Percentiles rank a stretch among this genome's conserved stretches.
phyloP scores from a whole-genome alignment of 2,888 invertebrate species.

The Orthosia incerta region DNA sequence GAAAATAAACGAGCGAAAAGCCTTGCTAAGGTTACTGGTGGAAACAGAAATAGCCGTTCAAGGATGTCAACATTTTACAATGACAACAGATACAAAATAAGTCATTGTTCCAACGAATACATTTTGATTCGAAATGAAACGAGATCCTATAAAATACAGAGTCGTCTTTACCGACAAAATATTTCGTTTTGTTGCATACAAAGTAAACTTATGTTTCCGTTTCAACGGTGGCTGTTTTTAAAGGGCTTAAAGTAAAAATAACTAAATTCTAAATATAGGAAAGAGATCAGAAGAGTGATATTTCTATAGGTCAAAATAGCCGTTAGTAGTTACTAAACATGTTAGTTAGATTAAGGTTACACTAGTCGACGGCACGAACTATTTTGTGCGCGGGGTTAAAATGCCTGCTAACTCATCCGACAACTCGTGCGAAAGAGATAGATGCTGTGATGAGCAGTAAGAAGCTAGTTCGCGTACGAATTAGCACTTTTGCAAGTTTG shows the following conservation, averaged over 20 bases:
- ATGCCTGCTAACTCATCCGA: too few relatives aligned
- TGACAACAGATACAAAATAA: slow-evolving; percentile 50
- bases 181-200: slow-evolving; percentile 49
- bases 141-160: slow-evolving; percentile 55
- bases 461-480: too few relatives aligned
- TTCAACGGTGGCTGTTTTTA: slow-evolving; percentile 33
- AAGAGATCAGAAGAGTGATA: slow-evolving; percentile 6
- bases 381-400: too few relatives aligned
- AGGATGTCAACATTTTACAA: slow-evolving; percentile 59
- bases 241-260: slow-evolving; percentile 18
- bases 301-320: neutral
- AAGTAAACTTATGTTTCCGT: slow-evolving; percentile 46
- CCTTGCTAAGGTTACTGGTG: slow-evolving; percentile 44
- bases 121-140: slow-evolving; percentile 54
- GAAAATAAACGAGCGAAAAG: slow-evolving; percentile 44
- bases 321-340: slow-evolving; percentile 6
- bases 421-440: too few relatives aligned
- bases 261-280: slow-evolving; percentile 8
- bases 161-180: slow-evolving; percentile 46
- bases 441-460: too few relatives aligned
- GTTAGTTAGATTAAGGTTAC: slow-evolving; percentile 5
- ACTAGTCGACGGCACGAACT: too few relatives aligned
- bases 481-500: too few relatives aligned
- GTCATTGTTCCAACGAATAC: slow-evolving; percentile 51
- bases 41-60: slow-evolving; percentile 58